A percentile compares a stretch with the other conserved stretches of the same genome.
phyloP scores from a whole-genome alignment of 2,113 vertebrate species.

The Planiliza haematocheilus region DNA sequence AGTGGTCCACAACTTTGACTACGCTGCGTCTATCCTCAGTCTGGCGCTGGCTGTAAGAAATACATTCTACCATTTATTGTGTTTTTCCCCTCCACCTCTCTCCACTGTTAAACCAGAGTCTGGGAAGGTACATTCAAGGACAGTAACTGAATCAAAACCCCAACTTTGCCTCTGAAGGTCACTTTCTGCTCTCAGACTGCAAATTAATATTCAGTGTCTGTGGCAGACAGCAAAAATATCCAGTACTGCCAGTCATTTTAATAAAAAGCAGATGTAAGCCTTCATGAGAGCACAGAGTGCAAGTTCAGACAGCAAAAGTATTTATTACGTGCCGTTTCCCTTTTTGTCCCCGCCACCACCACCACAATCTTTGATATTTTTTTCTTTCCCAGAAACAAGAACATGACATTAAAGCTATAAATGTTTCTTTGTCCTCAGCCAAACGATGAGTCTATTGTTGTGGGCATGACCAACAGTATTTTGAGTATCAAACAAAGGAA shows the following conservation, averaged over 20 bases:
- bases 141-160: background rate
- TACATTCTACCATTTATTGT: background rate
- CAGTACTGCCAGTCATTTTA: background rate
- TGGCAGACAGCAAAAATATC: conserved; percentile 11
- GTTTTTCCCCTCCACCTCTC: no score
- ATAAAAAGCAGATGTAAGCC: background rate
- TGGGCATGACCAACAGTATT: conserved; percentile 96
- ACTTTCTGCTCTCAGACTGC: background rate
- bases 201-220: conserved; percentile 1
- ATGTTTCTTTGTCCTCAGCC: conserved; percentile 82
- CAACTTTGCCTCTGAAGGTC: no score
- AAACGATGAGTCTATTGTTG: conserved; percentile 90
- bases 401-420: conserved; percentile 5
- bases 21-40: conserved; percentile 93
- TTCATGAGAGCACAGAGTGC: conserved; percentile 6
- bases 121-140: no score
- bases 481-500: conserved; percentile 93
- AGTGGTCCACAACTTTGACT: conserved; percentile 96
- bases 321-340: no score
- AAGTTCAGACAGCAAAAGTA: background rate
- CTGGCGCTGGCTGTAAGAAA: conserved; percentile 92
- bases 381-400: background rate
- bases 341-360: background rate
- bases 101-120: no score
- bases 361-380: no score